Conservation (phyloP, 2,888 invertebrate species). For the Rhyacophila evoluta region DNA sequence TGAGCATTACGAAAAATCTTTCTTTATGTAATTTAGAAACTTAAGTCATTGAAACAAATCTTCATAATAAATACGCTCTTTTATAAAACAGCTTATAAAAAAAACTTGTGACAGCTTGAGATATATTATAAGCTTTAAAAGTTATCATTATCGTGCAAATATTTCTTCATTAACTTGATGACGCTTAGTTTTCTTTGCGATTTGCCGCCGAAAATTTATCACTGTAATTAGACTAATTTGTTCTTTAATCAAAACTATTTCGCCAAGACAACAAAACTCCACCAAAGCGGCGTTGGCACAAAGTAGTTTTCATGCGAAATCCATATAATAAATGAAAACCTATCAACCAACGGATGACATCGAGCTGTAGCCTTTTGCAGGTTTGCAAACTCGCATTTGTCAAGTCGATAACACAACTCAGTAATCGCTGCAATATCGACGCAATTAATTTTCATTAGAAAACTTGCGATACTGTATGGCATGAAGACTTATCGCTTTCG, state of each 20-base stretch:
- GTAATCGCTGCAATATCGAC: conserved; percentile 35
- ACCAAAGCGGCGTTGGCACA: background rate
- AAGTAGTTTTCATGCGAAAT: conserved; percentile 6
- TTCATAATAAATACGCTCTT: too few species aligned
- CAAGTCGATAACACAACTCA: conserved; percentile 35
- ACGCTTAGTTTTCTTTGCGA: background rate
- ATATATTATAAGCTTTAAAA: too few species aligned
- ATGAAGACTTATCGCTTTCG: background rate
- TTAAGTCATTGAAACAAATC: too few species aligned
- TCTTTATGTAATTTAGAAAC: too few species aligned
- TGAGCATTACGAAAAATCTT: too few species aligned
- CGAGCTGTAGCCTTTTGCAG: background rate
- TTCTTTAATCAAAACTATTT: conserved; percentile 2
- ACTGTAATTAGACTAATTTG: background rate
- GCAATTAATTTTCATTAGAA: conserved; percentile 48
- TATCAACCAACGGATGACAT: background rate
- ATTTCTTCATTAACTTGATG: too few species aligned
- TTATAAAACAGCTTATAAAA: too few species aligned
- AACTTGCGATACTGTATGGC: conserved; percentile 29
- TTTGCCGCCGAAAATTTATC: background rate
- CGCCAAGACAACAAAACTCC: background rate
- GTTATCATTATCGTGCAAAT: too few species aligned
- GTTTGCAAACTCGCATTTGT: conserved; percentile 35
- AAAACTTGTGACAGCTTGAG: too few species aligned
- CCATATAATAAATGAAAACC: conserved; percentile 16